A percentile compares a stretch with the other conserved stretches of the same genome.
Evolutionary conservation across 2,797 vertebrate genomes (phyloP).

Genomic region (Parambassis ranga): DNA sequence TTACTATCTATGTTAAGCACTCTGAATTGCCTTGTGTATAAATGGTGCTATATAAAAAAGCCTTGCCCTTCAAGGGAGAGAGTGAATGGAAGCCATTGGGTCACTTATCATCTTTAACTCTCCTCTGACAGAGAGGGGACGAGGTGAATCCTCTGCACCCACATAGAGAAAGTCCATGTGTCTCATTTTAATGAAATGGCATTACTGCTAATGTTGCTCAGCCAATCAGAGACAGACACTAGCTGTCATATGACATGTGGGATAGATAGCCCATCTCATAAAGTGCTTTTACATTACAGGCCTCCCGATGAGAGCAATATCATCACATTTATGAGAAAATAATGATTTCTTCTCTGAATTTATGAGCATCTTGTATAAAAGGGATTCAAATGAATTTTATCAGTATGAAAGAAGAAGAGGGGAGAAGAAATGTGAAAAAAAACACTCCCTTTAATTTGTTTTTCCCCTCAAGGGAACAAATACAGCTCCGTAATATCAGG

Average conservation of each 20-base stretch:
- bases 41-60: no score
- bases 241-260: conserved; percentile 64
- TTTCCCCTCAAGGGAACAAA: conserved; percentile 73
- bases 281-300: conserved; percentile 71
- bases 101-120: conserved; percentile 68
- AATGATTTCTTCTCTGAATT: conserved; percentile 80
- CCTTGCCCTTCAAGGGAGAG: conserved; percentile 30
- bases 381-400: conserved; percentile 70
- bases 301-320: conserved; percentile 78
- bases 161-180: conserved; percentile 43
- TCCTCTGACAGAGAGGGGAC: conserved; percentile 45
- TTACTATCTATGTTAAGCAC: no score
- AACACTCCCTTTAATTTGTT: conserved; percentile 74
- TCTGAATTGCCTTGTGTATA: no score
- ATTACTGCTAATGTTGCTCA: conserved; percentile 32
- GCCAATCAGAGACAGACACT: conserved; percentile 53
- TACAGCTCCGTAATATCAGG: conserved; percentile 70
- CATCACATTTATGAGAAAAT: conserved; percentile 83
- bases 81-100: conserved; percentile 23
- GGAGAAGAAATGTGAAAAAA: conserved; percentile 20
- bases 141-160: conserved; percentile 36
- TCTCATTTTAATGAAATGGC: conserved; percentile 67
- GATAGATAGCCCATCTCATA: conserved; percentile 69
- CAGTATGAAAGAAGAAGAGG: conserved; percentile 41
- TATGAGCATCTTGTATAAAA: conserved; percentile 67